phyloP scores from a whole-genome alignment of 2,113 vertebrate genomes.

The Pteruthius melanotis region DNA sequence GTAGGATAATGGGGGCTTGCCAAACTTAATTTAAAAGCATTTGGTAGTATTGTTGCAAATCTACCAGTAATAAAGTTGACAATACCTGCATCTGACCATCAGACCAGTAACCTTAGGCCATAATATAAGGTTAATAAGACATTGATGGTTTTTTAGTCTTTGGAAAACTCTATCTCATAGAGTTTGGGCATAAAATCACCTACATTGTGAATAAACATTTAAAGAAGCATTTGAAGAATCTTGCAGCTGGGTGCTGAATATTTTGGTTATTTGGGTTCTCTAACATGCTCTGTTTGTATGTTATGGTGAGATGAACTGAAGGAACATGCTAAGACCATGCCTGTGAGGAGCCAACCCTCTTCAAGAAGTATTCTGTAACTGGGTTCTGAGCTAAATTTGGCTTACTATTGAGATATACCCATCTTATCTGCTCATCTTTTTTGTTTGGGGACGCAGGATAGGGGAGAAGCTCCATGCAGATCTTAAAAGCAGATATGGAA shows the following conservation, averaged over 20 bases:
- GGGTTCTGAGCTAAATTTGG: neutral
- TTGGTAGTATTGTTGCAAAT: neutral
- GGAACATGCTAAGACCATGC: neutral
- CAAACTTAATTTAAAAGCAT: neutral
- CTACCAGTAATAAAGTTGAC: neutral
- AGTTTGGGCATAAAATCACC: neutral
- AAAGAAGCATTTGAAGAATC: neutral
- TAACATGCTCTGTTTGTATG: neutral
- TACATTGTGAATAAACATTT: neutral
- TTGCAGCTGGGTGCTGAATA: neutral
- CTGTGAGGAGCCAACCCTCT: neutral
- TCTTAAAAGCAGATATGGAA: neutral
- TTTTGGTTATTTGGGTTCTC: neutral
- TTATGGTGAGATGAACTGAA: neutral
- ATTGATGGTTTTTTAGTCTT: neutral
- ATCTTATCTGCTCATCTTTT: neutral
- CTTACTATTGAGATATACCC: neutral
- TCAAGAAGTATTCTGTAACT: neutral
- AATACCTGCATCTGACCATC: neutral
- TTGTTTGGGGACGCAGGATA: neutral
- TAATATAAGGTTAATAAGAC: neutral
- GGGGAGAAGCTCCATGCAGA: neutral
- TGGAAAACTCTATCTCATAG: neutral
- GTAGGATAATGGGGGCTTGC: neutral
- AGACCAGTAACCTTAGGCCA: neutral